phyloP scores from a whole-genome alignment of 2,888 invertebrate species.

The Tridacna gigas region DNA sequence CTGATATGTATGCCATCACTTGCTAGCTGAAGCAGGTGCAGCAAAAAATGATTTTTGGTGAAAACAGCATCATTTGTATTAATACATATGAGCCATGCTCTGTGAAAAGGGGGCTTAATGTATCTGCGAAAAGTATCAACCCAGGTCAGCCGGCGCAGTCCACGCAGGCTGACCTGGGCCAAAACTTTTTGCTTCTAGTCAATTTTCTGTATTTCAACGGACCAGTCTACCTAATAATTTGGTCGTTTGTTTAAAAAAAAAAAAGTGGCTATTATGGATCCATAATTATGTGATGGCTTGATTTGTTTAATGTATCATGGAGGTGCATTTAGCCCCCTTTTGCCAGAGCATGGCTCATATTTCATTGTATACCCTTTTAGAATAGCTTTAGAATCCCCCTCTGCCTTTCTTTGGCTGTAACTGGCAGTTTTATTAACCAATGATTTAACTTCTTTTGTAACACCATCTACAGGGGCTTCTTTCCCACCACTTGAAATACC shows the following conservation, averaged over 20 bases:
- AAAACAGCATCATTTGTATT: too few relatives aligned
- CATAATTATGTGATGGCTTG: not conserved
- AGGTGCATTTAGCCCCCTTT: not conserved
- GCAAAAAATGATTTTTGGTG: too few relatives aligned
- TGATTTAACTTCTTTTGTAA: conserved; percentile 13
- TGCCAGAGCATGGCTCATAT: not conserved
- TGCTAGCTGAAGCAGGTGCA: too few relatives aligned
- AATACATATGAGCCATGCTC: too few relatives aligned
- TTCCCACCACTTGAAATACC: not conserved
- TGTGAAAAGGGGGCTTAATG: too few relatives aligned
- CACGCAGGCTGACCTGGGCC: too few relatives aligned
- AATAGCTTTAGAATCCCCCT: conserved; percentile 13
- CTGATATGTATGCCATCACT: too few relatives aligned
- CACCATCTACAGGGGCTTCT: not conserved
- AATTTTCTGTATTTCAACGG: too few relatives aligned
- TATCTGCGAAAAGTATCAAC: too few relatives aligned
- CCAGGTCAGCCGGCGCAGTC: too few relatives aligned
- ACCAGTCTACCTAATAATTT: too few relatives aligned
- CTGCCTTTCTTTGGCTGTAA: conserved; percentile 2
- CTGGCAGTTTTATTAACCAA: not conserved
- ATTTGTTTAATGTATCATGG: not conserved
- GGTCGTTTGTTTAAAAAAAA: not conserved
- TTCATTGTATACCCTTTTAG: not conserved
- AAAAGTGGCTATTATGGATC: not conserved
- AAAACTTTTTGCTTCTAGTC: too few relatives aligned